Percentiles rank a stretch among this genome's conserved stretches.
phyloP scores from a whole-genome alignment of 1,140 invertebrate species.

The Diorhabda sublineata region DNA sequence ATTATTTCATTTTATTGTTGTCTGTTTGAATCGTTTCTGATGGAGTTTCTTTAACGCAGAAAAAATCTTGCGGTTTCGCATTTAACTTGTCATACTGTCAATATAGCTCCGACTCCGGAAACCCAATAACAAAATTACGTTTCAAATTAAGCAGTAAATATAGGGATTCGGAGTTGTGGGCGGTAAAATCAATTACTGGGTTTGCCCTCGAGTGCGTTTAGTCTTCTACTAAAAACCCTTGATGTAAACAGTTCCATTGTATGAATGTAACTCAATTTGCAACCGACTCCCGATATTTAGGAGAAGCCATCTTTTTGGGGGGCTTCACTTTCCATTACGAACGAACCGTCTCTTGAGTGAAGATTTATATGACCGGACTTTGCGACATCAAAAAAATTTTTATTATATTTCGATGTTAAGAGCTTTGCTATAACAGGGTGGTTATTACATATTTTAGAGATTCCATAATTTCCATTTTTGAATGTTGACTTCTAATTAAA shows the following conservation, averaged over 20 bases:
- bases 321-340: constrained; percentile 30
- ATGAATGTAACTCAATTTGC: constrained; percentile 30
- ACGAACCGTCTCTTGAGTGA: neutral
- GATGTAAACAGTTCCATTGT: constrained; percentile 28
- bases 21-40: no score
- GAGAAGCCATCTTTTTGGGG: constrained; percentile 22
- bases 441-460: no score
- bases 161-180: constrained; percentile 19
- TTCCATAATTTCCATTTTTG: no score
- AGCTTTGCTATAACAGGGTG: no score
- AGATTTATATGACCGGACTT: neutral
- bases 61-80: no score
- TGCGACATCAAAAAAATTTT: no score
- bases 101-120: neutral
- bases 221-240: constrained; percentile 19
- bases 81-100: no score
- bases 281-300: constrained; percentile 19
- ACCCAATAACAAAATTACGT: constrained; percentile 16
- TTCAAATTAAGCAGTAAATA: constrained; percentile 18
- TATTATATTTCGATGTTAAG: no score
- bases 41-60: no score
- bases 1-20: no score
- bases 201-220: constrained; percentile 21
- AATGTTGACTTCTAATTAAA: no score
- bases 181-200: constrained; percentile 21